phyloP scores from a whole-genome alignment of 2,888 invertebrate species.

The Pogonocherus hispidulus region DNA sequence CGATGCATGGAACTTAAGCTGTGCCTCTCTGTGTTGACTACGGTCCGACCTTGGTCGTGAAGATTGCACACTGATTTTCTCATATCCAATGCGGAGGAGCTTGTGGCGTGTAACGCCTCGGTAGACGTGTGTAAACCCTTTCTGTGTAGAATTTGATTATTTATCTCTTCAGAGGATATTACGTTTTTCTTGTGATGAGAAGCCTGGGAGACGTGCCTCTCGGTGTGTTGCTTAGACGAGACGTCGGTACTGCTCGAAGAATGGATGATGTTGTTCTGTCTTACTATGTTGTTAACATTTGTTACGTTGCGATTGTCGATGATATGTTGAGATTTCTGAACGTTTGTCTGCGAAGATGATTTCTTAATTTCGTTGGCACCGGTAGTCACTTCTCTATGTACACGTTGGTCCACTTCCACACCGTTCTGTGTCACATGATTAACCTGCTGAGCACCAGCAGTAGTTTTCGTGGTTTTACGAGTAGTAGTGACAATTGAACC shows the following conservation, averaged over 20 bases:
- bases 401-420: constrained; percentile 28
- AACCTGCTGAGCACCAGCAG: constrained; percentile 54
- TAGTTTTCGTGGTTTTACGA: constrained; percentile 68
- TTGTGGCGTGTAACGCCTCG: constrained; percentile 81
- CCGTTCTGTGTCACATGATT: constrained; percentile 40
- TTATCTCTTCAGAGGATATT: constrained; percentile 81
- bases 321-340: constrained; percentile 53
- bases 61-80: constrained; percentile 86
- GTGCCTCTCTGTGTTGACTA: constrained; percentile 79
- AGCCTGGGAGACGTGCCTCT: constrained; percentile 32
- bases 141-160: constrained; percentile 84
- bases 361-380: constrained; percentile 61
- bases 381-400: constrained; percentile 27
- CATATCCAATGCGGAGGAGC: constrained; percentile 83
- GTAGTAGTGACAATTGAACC: constrained; percentile 72
- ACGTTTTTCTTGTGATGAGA: constrained; percentile 80
- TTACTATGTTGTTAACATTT: constrained; percentile 47
- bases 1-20: constrained; percentile 86
- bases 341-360: constrained; percentile 63
- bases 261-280: constrained; percentile 50
- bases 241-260: constrained; percentile 48
- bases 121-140: constrained; percentile 78
- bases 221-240: constrained; percentile 34
- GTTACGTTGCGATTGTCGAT: constrained; percentile 29
- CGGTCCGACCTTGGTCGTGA: constrained; percentile 80